phyloP scores from a whole-genome alignment of 2,797 vertebrate species.

The Falco naumanni region DNA sequence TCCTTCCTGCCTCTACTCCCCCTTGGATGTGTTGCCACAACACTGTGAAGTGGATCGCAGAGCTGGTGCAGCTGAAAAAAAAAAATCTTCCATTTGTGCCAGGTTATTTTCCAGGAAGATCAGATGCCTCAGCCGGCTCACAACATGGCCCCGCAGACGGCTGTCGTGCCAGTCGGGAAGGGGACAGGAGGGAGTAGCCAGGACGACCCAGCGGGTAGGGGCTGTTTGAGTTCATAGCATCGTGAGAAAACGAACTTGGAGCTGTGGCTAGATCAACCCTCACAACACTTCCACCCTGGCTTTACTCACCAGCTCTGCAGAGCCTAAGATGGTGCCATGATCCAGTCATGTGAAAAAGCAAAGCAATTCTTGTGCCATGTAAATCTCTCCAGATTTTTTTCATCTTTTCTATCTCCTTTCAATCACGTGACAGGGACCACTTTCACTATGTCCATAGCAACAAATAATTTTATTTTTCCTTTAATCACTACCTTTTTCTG shows the following conservation, averaged over 20 bases:
- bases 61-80: background rate
- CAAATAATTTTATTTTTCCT: background rate
- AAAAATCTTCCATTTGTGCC: background rate
- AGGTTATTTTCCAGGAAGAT: background rate
- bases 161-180: fast-evolving
- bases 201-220: background rate
- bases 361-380: background rate
- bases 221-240: background rate
- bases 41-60: background rate
- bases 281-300: fast-evolving
- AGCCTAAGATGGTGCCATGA: background rate
- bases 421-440: fast-evolving
- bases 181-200: background rate
- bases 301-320: fast-evolving
- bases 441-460: background rate
- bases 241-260: fast-evolving
- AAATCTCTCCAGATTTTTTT: background rate
- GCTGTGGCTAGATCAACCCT: background rate
- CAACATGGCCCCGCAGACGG: background rate
- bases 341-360: background rate
- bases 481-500: background rate
- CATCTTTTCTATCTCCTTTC: background rate
- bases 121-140: background rate
- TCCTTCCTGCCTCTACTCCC: background rate
- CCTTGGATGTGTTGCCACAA: conserved; percentile 1